Percentiles rank a stretch among this genome's conserved stretches.
Evolutionary conservation across 2,888 invertebrate genomes (phyloP).

Genomic region (Campoplex nolae): DNA sequence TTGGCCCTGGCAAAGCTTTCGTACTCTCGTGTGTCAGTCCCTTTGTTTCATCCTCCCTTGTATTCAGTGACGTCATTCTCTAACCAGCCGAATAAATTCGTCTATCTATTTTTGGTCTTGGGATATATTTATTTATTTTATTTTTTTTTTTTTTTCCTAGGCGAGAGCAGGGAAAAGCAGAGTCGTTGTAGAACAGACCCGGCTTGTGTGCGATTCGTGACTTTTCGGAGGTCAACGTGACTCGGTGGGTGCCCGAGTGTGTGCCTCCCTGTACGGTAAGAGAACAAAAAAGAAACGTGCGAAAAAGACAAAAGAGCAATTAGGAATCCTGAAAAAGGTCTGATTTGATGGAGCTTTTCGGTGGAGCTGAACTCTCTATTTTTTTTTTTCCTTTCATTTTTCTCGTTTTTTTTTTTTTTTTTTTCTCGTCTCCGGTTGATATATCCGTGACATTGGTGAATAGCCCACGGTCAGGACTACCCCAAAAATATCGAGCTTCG

Average conservation of each 20-base stretch:
- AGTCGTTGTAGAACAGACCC: background rate
- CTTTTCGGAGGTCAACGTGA: conserved; percentile 1
- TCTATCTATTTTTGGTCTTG: conserved; percentile 17
- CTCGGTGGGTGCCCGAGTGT: background rate
- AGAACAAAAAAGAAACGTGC: background rate
- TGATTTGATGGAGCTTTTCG: background rate
- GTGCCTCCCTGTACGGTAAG: background rate
- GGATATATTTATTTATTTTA: background rate
- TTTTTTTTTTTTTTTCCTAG: conserved; percentile 2
- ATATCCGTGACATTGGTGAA: background rate
- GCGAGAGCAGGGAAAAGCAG: background rate
- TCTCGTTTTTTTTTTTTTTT: background rate
- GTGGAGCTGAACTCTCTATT: background rate
- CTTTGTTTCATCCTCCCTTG: conserved; percentile 25
- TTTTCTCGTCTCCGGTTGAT: background rate
- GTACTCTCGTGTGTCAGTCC: conserved; percentile 5
- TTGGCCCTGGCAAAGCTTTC: background rate
- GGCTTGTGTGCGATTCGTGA: background rate
- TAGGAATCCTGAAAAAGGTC: background rate
- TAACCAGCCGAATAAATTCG: conserved; percentile 56
- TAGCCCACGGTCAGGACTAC: background rate
- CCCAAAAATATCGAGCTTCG: background rate
- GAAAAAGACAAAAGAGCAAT: background rate
- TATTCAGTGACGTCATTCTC: conserved; percentile 47
- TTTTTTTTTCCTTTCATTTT: too few species aligned